Evolutionary conservation across 1,140 invertebrate species (phyloP).

Genomic region (Neuroterus valhalla): DNA sequence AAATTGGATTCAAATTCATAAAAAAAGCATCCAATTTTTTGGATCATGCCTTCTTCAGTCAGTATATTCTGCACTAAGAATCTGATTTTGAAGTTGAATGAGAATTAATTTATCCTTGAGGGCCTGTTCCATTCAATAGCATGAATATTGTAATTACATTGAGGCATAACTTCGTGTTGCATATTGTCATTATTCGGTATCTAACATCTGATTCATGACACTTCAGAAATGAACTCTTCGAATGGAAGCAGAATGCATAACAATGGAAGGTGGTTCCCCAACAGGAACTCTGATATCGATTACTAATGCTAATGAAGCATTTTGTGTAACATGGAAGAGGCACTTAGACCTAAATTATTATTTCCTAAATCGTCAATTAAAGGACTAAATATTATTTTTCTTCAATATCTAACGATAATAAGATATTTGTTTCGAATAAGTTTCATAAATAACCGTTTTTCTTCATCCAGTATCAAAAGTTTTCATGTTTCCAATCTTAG

Average conservation of each 20-base stretch:
- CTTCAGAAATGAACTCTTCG: not conserved
- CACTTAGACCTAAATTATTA: slow-evolving; percentile 12
- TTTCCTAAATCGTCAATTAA: not conserved
- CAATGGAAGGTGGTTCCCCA: slow-evolving; percentile 29
- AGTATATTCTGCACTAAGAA: not conserved
- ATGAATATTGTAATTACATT: not conserved
- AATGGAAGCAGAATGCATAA: slow-evolving; percentile 20
- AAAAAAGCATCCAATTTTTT: too few species aligned
- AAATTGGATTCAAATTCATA: too few species aligned
- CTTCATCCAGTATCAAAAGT: too few species aligned
- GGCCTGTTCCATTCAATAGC: not conserved
- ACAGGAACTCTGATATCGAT: slow-evolving; percentile 24
- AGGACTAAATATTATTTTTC: not conserved
- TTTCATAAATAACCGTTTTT: too few species aligned
- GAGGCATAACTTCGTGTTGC: slow-evolving; percentile 9
- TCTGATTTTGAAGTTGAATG: slow-evolving; percentile 2
- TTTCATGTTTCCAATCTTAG: too few species aligned
- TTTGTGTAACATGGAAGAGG: slow-evolving; percentile 5
- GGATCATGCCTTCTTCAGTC: too few species aligned
- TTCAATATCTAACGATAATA: not conserved
- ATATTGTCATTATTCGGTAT: slow-evolving; percentile 22
- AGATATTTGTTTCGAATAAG: too few species aligned
- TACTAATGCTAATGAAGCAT: slow-evolving; percentile 30
- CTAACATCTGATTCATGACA: slow-evolving; percentile 21
- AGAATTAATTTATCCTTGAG: slow-evolving; percentile 16